phyloP scores from a whole-genome alignment of 37 sponge, comb jelly and placozoan genomes.

The Ianthella basta region DNA sequence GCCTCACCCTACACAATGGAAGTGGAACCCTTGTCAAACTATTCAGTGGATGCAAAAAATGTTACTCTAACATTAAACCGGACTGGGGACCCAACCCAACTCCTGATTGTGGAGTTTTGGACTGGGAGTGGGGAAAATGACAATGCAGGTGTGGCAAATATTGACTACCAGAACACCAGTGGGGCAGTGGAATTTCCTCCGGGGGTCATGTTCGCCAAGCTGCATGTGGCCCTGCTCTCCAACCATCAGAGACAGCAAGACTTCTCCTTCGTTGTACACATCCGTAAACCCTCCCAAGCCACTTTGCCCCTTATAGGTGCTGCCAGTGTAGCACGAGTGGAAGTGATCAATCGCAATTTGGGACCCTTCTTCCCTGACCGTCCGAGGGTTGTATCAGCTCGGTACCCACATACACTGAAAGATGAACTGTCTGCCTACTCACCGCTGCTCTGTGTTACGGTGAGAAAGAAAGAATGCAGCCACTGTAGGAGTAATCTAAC shows the following conservation, averaged over 20 bases:
- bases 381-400: conserved; percentile 37
- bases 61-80: conserved; percentile 15
- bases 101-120: conserved; percentile 11
- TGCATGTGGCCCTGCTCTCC: conserved; percentile 29
- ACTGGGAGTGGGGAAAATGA: conserved; percentile 5
- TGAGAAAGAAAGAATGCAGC: conserved; percentile 28
- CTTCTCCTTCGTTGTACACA: neutral
- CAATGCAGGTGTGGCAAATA: conserved; percentile 14
- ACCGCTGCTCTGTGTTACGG: conserved; percentile 58
- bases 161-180: conserved; percentile 11
- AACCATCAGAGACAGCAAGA: conserved; percentile 17
- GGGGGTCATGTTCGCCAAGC: neutral
- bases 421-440: conserved; percentile 13
- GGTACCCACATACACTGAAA: neutral
- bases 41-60: conserved; percentile 1
- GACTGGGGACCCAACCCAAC: conserved; percentile 29
- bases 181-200: neutral
- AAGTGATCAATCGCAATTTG: conserved; percentile 1
- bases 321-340: neutral
- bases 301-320: neutral
- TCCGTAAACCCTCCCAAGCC: neutral
- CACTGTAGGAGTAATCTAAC: neutral
- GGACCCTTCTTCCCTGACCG: conserved; percentile 55
- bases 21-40: conserved; percentile 61
- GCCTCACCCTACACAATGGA: neutral